Evolutionary conservation across 2,888 invertebrate genomes (phyloP).

Genomic region (Leptura quadrifasciata): DNA sequence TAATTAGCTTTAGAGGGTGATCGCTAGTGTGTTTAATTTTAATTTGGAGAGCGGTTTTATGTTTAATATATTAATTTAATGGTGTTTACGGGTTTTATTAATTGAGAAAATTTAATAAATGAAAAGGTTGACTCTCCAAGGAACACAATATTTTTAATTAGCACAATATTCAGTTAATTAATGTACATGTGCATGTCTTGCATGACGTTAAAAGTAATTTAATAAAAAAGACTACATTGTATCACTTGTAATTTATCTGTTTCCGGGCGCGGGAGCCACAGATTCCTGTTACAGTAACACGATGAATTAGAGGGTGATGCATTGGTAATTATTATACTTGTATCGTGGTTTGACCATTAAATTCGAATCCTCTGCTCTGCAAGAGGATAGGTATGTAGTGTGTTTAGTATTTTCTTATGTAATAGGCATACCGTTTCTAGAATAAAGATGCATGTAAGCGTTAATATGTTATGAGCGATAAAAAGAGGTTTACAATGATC

Average conservation of each 20-base stretch:
- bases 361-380: too few species aligned
- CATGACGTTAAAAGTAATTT: neutral
- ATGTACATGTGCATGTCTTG: conserved; percentile 10
- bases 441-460: too few species aligned
- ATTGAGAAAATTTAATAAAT: conserved; percentile 34
- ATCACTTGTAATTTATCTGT: conserved; percentile 1
- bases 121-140: conserved; percentile 16
- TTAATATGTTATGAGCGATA: too few species aligned
- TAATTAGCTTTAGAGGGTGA: conserved; percentile 51
- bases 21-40: conserved; percentile 47
- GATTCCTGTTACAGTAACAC: neutral
- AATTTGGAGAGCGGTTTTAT: conserved; percentile 38
- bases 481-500: too few species aligned
- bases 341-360: too few species aligned
- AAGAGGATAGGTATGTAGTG: too few species aligned
- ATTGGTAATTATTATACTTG: too few species aligned
- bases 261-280: conserved; percentile 5
- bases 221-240: conserved; percentile 33
- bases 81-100: conserved; percentile 26
- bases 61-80: conserved; percentile 40
- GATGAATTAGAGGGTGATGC: neutral
- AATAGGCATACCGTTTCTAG: too few species aligned
- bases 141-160: conserved; percentile 33
- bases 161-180: conserved; percentile 16
- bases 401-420: too few species aligned